Evolutionary conservation across 2,797 vertebrate genomes (phyloP), one percentile per base, ranked within the genome.

Genomic region (Micropoecilia bifurca): DNA sequence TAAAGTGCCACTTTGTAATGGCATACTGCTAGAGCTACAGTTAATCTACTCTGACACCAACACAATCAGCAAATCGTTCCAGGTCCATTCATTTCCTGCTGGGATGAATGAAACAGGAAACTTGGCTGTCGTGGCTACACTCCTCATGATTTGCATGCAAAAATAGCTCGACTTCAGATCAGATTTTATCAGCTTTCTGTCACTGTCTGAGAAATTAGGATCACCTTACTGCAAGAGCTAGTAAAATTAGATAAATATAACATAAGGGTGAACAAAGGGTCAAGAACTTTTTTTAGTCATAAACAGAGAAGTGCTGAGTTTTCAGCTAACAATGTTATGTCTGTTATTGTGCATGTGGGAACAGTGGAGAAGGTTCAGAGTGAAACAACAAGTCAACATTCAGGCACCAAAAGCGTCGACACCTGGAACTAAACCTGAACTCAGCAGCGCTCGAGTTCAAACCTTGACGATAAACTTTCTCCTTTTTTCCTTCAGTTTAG

Each of bases 161-260:
- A 71, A 81, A 57, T 47, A 57, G 66, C 36, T 77, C 57, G 12
- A 50, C 55, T 82, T 88, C 47, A 79, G 46, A 77, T 79, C 10
- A 33, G 22, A 61, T 83, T 59, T 81, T 18, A 50, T 76, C 28
- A 41, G 36, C n/a, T 66, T 76, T 14, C 3, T 75, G 66, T 73
- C 8, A 41, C 8, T 72, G 7, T 69, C 71, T 59, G 20, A 73
- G 3, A 59, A 74, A 59, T 57, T 53, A 14, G 12, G 22, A 14
- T 55, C 6, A 28, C 20, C 30, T 75, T 13, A 59, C 57, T 66
- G 39, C 28, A 55, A 63, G 0, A 1, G 41, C 28, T 20, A 3
- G 28, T 4, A 45, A 79, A 46, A 73, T 5, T 1, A 14, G 71
- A 6, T 22, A 33, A 57, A 68, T 22, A 47, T n/a, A 22, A 48